Base-by-base conservation (phyloP, 2,888 invertebrate genomes). In the Miltochrista miniata region DNA sequence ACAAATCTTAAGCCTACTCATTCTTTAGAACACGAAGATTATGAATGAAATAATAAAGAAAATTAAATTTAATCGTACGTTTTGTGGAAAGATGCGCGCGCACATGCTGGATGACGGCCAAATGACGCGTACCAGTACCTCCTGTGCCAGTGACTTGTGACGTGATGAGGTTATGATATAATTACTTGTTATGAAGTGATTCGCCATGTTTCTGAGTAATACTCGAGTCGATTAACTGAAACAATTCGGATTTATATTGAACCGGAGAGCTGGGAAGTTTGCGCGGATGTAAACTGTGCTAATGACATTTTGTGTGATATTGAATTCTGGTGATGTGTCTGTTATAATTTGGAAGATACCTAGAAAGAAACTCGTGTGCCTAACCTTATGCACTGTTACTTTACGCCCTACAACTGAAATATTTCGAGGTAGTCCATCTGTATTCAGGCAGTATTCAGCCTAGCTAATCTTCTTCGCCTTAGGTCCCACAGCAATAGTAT, bases 121-220 rank as follows among this genome's bases (percentile, higher is more conserved):
- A 52, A 11, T 40, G 29, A 48, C 48, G 48, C 15, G 31, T 11
- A 44, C 54, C 64, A 12, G 31, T 11, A 44, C 54, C 64, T 67
- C 64, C 56, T 59, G 68, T 67, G 49, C 33, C 29, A 11, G 36
- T n/a, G 0, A 31, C 35, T 58, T 49, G 51, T 64, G 68, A 36
- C 45, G 48, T 55, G 9, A 4, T 15, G 39, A 12, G 41, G 30
- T 53, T 51, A 30, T 54, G 51, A 63, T 54, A 59, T 53, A 47
- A 53, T 45, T 35, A 11, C 18, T 24, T 34, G 37, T 43, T 45
- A 48, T 48, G 18, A 38, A 42, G 24, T 38, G 18, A 7, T 35
- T 10, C 12, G n/a, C 18, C 38, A 12, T 48, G 18, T 31, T 42
- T 31, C 12, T 7, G 4, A 7, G 36, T 36, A 36, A 42, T n/a